phyloP scores from a whole-genome alignment of 2,113 vertebrate genomes.

The Fregetta grallaria region DNA sequence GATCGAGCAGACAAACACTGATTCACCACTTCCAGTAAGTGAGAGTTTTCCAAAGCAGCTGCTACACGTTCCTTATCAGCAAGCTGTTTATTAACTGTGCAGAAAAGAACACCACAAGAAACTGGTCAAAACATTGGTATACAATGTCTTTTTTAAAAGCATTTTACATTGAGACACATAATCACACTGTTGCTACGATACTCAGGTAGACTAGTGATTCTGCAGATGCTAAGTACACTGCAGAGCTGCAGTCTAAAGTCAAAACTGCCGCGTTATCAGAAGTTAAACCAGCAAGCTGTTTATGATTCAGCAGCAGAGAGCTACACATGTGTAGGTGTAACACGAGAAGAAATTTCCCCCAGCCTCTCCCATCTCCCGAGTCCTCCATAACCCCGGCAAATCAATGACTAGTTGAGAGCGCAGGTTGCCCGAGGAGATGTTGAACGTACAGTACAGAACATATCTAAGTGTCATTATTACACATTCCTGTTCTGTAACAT shows the following conservation, averaged over 20 bases:
- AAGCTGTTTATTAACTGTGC: slow-evolving; percentile 94
- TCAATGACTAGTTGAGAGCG: neutral
- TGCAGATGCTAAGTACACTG: neutral
- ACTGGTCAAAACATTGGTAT: neutral
- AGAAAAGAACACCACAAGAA: neutral
- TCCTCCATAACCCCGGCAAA: neutral
- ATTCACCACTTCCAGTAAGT: slow-evolving; percentile 95
- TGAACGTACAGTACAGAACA: neutral
- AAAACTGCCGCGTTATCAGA: neutral
- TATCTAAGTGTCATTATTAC: neutral
- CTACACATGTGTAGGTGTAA: neutral
- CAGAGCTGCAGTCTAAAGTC: neutral
- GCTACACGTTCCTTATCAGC: slow-evolving; percentile 97
- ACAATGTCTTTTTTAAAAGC: neutral
- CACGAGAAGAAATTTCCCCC: neutral
- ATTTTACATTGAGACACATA: neutral
- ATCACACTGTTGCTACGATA: neutral
- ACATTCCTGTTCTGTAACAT: neutral
- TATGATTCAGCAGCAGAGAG: neutral
- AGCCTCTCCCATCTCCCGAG: neutral
- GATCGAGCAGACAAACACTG: slow-evolving; percentile 87
- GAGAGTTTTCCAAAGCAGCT: slow-evolving; percentile 93
- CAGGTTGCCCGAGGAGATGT: neutral
- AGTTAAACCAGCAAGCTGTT: neutral
- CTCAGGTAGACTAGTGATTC: neutral